Conservation (phyloP, 2,888 invertebrate genomes). For the Epinotia ramella region DNA sequence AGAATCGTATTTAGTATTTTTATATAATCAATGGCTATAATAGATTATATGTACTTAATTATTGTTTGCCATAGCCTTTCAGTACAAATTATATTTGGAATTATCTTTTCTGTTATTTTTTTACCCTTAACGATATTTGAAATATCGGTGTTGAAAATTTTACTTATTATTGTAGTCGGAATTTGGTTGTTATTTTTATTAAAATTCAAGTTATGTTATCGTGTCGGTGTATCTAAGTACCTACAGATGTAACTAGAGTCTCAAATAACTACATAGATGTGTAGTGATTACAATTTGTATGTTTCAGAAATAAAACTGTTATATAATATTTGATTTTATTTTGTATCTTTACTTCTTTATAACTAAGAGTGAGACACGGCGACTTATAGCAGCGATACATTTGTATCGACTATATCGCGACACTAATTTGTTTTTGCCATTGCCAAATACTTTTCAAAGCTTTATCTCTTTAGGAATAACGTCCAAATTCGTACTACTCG, state of each 20-base stretch:
- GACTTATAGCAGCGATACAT: too few species aligned
- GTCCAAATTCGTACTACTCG: too few species aligned
- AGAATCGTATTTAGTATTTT: not conserved
- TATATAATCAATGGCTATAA: slow-evolving; percentile 5
- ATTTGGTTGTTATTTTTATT: slow-evolving; percentile 14
- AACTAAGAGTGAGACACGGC: too few species aligned
- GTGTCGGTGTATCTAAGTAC: not conserved
- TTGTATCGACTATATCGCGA: too few species aligned
- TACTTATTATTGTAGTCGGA: slow-evolving; percentile 5
- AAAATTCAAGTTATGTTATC: not conserved
- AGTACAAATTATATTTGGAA: slow-evolving; percentile 48
- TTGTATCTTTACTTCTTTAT: not conserved
- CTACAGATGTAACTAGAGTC: slow-evolving; percentile 31
- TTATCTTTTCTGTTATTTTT: slow-evolving; percentile 8
- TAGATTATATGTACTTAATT: slow-evolving; percentile 15
- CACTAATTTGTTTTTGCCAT: too few species aligned
- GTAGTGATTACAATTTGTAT: slow-evolving; percentile 31
- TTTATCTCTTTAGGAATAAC: too few species aligned
- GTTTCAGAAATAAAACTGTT: slow-evolving; percentile 41
- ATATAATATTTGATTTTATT: not conserved
- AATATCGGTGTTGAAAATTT: slow-evolving; percentile 13
- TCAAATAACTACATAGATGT: slow-evolving; percentile 33
- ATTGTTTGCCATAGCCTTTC: slow-evolving; percentile 47
- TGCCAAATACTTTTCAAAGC: too few species aligned
- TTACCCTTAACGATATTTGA: slow-evolving; percentile 5